phyloP scores from a whole-genome alignment of 2,888 invertebrate species.

The Limnephilus marmoratus region DNA sequence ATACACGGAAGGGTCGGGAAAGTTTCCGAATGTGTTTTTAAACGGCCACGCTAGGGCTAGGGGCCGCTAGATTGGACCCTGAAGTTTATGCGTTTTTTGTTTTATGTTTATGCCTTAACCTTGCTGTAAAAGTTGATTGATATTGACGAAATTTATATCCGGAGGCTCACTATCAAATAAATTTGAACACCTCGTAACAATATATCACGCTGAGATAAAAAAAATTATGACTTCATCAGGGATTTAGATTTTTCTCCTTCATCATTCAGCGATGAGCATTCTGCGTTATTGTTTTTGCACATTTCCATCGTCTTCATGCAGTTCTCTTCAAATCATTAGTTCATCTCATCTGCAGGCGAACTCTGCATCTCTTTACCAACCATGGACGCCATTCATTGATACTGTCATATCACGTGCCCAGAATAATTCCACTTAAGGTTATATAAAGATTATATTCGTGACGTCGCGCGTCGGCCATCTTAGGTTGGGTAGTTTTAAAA shows the following conservation, averaged over 20 bases:
- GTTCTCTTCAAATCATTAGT: not conserved
- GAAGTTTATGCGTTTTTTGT: not conserved
- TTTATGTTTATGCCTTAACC: not conserved
- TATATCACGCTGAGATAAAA: not conserved
- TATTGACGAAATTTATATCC: not conserved
- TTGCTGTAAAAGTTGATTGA: not conserved
- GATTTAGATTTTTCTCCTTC: not conserved
- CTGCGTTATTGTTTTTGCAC: not conserved
- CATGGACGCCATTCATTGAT: not conserved
- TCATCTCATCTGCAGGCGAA: not conserved
- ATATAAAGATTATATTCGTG: too few species aligned
- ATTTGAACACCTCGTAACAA: not conserved
- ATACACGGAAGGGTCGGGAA: not conserved
- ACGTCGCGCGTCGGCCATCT: too few species aligned
- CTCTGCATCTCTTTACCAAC: not conserved
- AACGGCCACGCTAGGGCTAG: slow-evolving; percentile 15
- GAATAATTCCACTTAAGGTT: too few species aligned
- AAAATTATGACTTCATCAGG: not conserved
- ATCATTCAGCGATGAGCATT: not conserved
- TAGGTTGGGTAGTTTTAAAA: too few species aligned
- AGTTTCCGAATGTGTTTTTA: slow-evolving; percentile 45
- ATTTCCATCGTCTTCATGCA: not conserved
- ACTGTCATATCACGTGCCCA: not conserved
- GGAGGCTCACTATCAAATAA: not conserved
- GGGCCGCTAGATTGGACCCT: slow-evolving; percentile 5